Evolutionary conservation across 1,140 invertebrate species (phyloP).

Genomic region (Tenebrio molitor): DNA sequence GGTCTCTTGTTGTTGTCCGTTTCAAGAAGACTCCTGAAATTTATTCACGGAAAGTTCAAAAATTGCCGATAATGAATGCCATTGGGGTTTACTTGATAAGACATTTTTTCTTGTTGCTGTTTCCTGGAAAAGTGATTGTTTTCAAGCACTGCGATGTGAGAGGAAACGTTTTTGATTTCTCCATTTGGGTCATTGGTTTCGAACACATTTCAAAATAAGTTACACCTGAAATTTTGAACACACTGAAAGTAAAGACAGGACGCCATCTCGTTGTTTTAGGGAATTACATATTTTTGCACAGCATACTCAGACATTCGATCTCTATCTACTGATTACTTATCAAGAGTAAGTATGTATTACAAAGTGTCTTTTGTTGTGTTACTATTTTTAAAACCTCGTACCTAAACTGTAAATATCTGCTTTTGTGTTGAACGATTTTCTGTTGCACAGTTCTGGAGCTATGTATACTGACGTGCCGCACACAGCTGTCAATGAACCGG

Average conservation of each 20-base stretch:
- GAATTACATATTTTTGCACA: too few species aligned
- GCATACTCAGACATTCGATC: too few species aligned
- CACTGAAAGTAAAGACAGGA: not conserved
- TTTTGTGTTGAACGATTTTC: not conserved
- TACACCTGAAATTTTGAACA: not conserved
- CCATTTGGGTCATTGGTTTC: not conserved
- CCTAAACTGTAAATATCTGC: constrained; percentile 19
- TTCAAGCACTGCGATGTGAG: not conserved
- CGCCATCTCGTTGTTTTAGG: too few species aligned
- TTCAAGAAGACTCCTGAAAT: not conserved
- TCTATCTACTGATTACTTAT: too few species aligned
- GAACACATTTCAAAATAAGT: constrained; percentile 33
- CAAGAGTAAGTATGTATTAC: too few species aligned
- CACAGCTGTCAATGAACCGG: not conserved
- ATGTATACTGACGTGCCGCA: constrained; percentile 8
- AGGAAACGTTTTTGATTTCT: not conserved
- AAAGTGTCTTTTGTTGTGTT: too few species aligned
- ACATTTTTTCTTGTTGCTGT: not conserved
- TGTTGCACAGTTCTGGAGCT: not conserved
- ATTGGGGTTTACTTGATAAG: not conserved
- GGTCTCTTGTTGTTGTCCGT: not conserved
- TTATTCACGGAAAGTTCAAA: not conserved
- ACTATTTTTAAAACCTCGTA: too few species aligned
- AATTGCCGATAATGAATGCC: not conserved
- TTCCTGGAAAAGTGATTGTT: not conserved